A percentile compares a stretch with the other conserved stretches of the same genome.
Conservation (phyloP, 2,113 vertebrate genomes). For the Paramisgurnus dabryanus region DNA sequence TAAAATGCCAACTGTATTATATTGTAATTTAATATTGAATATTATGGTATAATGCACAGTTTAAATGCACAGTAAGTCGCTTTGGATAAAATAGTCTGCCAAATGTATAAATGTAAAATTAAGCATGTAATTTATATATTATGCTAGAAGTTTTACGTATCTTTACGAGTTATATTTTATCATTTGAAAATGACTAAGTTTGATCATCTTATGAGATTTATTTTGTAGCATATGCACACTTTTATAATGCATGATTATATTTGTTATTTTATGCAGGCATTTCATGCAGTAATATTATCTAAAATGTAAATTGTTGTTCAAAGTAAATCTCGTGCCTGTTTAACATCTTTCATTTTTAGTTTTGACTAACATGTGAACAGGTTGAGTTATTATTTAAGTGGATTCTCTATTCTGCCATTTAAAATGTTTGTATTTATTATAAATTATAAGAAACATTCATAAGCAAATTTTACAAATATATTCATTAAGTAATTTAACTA, state of each 20-base stretch:
- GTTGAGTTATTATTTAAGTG: too few relatives aligned
- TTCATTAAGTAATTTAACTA: neutral
- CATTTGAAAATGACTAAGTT: neutral
- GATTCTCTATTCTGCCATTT: neutral
- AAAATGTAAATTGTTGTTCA: neutral
- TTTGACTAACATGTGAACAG: neutral
- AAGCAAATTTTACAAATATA: constrained; percentile 1
- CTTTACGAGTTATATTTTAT: neutral
- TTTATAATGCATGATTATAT: neutral
- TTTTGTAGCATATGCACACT: neutral
- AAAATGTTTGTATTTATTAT: neutral
- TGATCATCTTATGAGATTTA: neutral
- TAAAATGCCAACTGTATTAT: neutral
- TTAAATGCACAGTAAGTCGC: too few relatives aligned
- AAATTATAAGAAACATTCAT: neutral
- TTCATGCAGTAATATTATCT: neutral
- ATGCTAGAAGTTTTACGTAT: neutral
- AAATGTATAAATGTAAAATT: too few relatives aligned
- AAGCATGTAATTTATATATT: neutral
- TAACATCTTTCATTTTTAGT: neutral
- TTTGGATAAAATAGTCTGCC: too few relatives aligned
- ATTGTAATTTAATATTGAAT: too few relatives aligned
- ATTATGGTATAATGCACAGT: too few relatives aligned
- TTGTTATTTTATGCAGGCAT: neutral
- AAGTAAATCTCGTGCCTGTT: neutral